Evolutionary conservation across 2,888 invertebrate species (phyloP).

Genomic region (Agrilus cyanescens): DNA sequence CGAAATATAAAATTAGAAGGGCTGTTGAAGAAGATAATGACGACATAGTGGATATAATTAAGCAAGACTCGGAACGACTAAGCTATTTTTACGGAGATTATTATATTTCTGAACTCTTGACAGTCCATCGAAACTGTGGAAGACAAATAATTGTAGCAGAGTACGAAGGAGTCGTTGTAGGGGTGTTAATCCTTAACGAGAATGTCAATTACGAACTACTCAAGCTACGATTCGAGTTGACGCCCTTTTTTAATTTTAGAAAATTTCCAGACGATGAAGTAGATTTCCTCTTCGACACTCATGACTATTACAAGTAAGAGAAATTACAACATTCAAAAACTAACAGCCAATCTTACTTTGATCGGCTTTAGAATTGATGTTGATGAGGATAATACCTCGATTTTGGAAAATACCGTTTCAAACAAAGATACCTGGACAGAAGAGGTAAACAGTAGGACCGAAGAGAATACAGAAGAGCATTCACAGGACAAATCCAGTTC

Average conservation of each 20-base stretch:
- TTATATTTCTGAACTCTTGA: conserved; percentile 56
- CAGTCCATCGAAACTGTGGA: conserved; percentile 39
- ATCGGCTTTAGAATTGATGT: no score
- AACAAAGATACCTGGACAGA: no score
- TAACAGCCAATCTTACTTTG: no score
- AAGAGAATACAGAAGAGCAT: no score
- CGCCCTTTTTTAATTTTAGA: conserved; percentile 22
- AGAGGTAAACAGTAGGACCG: no score
- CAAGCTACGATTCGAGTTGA: conserved; percentile 48
- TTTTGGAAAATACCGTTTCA: no score
- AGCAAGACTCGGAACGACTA: conserved; percentile 40
- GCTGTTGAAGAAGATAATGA: conserved; percentile 68
- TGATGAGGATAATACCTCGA: no score
- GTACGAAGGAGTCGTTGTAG: conserved; percentile 36
- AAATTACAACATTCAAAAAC: no score
- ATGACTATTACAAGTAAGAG: no score
- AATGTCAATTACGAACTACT: conserved; percentile 46
- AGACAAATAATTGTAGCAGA: conserved; percentile 52
- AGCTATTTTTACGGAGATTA: conserved; percentile 48
- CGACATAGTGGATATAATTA: conserved; percentile 52
- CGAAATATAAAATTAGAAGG: conserved; percentile 38
- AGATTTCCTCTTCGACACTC: no score
- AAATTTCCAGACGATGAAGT: no score
- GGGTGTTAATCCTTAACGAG: conserved; percentile 48
- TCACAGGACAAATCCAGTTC: no score